Percentiles rank a stretch among this genome's conserved stretches.
Evolutionary conservation across 2,113 vertebrate species (phyloP).

Genomic region (Chlamydotis undulata): DNA sequence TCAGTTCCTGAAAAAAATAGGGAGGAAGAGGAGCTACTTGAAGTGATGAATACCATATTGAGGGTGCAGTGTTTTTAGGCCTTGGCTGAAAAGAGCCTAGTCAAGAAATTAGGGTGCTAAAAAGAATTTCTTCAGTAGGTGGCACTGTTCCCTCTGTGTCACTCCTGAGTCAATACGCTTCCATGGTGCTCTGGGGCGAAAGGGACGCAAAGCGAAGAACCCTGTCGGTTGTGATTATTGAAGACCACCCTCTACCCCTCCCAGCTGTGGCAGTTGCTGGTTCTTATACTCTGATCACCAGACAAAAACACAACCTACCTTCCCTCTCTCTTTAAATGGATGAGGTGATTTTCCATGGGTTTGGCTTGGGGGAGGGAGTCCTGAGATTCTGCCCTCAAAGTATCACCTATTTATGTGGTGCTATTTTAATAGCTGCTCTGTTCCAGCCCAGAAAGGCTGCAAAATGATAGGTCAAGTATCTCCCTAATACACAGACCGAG

Average conservation of each 20-base stretch:
- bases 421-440: not conserved
- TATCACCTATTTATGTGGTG: not conserved
- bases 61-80: not conserved
- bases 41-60: not conserved
- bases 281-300: not conserved
- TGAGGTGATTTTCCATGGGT: not conserved
- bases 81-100: not conserved
- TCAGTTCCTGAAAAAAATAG: not conserved
- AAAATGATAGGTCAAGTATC: not conserved
- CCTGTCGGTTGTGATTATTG: not conserved
- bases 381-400: not conserved
- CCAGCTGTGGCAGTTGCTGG: not conserved
- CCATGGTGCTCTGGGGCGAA: not conserved
- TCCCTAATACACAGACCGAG: not conserved
- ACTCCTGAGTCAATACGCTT: not conserved
- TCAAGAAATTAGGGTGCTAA: not conserved
- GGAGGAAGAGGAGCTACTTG: not conserved
- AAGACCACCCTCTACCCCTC: not conserved
- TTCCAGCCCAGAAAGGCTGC: not conserved
- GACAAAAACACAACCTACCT: not conserved
- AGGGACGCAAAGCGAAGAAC: not conserved
- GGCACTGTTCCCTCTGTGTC: slow-evolving; percentile 59
- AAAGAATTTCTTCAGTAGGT: slow-evolving; percentile 51
- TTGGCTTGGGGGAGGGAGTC: not conserved
- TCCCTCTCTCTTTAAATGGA: not conserved